Conservation (phyloP, 1,140 invertebrate genomes). For the Drosophila azteca region DNA sequence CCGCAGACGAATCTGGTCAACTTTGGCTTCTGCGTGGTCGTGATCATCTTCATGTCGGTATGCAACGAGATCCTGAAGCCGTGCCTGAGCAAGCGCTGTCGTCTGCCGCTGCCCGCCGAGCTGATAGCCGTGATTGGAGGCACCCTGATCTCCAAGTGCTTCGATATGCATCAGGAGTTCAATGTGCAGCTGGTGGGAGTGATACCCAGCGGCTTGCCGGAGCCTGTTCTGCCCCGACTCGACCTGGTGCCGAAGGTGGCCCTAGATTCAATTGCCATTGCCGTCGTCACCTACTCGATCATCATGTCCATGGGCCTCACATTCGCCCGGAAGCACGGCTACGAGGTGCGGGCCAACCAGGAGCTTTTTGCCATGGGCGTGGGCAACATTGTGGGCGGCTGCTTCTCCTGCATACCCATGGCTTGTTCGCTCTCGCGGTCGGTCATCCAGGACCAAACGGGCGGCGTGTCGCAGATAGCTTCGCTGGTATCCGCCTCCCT, state of each 20-base stretch:
- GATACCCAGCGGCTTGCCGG: constrained; percentile 89
- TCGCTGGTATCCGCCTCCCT: constrained; percentile 89
- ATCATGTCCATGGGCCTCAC: constrained; percentile 97
- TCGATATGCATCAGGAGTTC: constrained; percentile 66
- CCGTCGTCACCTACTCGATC: constrained; percentile 95
- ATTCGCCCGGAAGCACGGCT: constrained; percentile 94
- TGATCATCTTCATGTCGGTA: constrained; percentile 88
- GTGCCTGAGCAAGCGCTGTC: constrained; percentile 88
- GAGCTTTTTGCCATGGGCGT: constrained; percentile 91
- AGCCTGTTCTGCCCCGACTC: constrained; percentile 84
- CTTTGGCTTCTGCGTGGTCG: constrained; percentile 88
- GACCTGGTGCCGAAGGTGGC: constrained; percentile 84
- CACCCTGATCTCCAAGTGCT: constrained; percentile 88
- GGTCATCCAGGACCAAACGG: constrained; percentile 90
- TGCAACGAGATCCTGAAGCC: constrained; percentile 94
- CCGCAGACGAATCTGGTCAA: constrained; percentile 87
- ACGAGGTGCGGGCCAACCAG: constrained; percentile 95
- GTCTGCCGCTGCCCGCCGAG: constrained; percentile 94
- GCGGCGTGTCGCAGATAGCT: constrained; percentile 91
- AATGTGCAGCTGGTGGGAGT: constrained; percentile 86
- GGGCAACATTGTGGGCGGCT: constrained; percentile 91
- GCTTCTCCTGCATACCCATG: constrained; percentile 93
- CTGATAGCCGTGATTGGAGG: constrained; percentile 91
- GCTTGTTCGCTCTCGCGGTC: constrained; percentile 93
- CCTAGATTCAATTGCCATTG: constrained; percentile 87